Percentiles rank a stretch among this genome's conserved stretches.
These are phyloP conservation scores for Aphrophora alni DNA, from an alignment of 2,888 invertebrate species.

Conservation along the genomic window DNA sequence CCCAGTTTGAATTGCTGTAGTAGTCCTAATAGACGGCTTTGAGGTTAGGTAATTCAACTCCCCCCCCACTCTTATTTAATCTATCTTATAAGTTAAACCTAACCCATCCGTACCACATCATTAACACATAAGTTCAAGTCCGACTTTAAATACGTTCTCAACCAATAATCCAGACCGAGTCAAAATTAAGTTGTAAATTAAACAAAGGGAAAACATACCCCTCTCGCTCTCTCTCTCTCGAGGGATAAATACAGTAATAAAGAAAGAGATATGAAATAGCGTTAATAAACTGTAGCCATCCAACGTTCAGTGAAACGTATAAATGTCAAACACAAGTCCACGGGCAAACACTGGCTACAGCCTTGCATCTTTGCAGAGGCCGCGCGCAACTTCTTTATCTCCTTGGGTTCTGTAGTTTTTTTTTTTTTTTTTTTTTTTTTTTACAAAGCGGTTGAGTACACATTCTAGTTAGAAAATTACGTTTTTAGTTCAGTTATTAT, in stretches of 20 bases:
- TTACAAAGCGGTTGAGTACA: background rate
- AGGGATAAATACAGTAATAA: slow-evolving; percentile 6
- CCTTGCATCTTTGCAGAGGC: background rate
- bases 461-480: background rate
- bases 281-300: background rate
- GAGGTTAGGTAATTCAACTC: too few species aligned
- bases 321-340: slow-evolving; percentile 2
- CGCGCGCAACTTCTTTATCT: background rate
- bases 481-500: background rate
- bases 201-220: background rate
- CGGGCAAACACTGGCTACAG: background rate
- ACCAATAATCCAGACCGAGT: background rate
- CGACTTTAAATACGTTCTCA: background rate
- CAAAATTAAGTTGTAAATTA: slow-evolving; percentile 6
- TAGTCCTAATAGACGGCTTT: too few species aligned
- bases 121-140: background rate
- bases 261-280: slow-evolving; percentile 1
- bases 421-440: background rate
- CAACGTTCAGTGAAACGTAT: background rate
- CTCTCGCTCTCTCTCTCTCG: background rate
- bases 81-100: background rate
- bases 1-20: too few species aligned
- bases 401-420: background rate
- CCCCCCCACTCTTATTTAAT: too few species aligned
- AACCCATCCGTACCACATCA: background rate